Base-by-base conservation (phyloP, 2,113 vertebrate genomes). In the Epinephelus cyanopodus region DNA sequence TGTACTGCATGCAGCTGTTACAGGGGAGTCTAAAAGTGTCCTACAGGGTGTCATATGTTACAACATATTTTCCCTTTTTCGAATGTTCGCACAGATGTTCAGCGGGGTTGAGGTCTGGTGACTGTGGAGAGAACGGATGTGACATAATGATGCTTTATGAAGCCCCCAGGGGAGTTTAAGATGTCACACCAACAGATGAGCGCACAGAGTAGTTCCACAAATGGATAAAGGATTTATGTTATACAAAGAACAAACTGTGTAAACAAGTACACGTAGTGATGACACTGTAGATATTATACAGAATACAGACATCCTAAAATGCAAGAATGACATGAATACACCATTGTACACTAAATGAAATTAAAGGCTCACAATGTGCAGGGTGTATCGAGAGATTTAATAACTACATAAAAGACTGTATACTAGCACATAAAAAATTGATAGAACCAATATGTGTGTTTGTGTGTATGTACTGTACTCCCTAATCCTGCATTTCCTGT, bases 151-250 rank as follows among this genome's bases (percentile, higher is more conserved):
- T 14, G 9, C 14, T 87, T 85, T 70, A 50, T 23, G 63, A 69
- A 42, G 42, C 25, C 53, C 74, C 71, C 39, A 37, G 53, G 52
- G 61, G 23, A 65, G 19, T 9, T 45, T 61, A 37, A 37, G 10
- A 42, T 54, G 74, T 82, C 50, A 25, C 56, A 81, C 17, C 19
- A 58, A 45, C 42, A 47, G 19, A 77, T 67, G 18, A 27, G 14
- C 3, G 47, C 33, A 69, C 14, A 70, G 17, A 83, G 45, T 53
- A 62, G 21, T 53, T 50, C 53, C 21, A 50, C 9, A 52, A 13
- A 37, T 50, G 7, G 8, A 68, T 60, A 33, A 42, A 74, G 37
- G 47, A 27, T 57, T 18, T 17, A 42, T 4, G 39, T 42, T 73
- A 3, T 27, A 17, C 9, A 50, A 63, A 60, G n/a, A 52, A 54